A percentile compares a stretch with the other conserved stretches of the same genome.
These are phyloP conservation scores for Cepaea nemoralis DNA, from an alignment of 1,140 invertebrate species.

Conservation along the genomic window DNA sequence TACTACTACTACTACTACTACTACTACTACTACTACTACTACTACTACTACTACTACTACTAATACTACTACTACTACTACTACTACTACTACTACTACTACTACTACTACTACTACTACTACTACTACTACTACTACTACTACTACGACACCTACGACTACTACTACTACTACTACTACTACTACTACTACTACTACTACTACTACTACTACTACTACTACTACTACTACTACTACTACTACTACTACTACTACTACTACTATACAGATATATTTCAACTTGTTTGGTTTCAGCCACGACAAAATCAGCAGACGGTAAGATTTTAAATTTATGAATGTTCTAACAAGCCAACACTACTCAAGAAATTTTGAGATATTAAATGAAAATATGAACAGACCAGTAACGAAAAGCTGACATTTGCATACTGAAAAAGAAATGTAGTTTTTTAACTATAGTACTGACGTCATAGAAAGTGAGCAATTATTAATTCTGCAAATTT, in stretches of 20 bases:
- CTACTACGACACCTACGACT: slow-evolving; percentile 1
- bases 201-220: background rate
- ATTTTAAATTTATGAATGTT: slow-evolving; percentile 11
- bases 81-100: slow-evolving; percentile 43
- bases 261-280: background rate
- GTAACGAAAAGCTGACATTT: background rate
- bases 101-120: slow-evolving; percentile 45
- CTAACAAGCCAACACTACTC: background rate
- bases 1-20: background rate
- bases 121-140: slow-evolving; percentile 40
- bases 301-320: background rate
- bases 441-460: background rate
- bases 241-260: slow-evolving; percentile 76
- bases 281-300: background rate
- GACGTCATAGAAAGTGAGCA: background rate
- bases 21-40: background rate
- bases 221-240: background rate
- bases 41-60: slow-evolving; percentile 3
- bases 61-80: slow-evolving; percentile 30
- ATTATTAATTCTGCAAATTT: slow-evolving; percentile 4
- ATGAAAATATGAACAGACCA: background rate
- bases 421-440: background rate
- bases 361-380: background rate
- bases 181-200: slow-evolving; percentile 66
- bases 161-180: slow-evolving; percentile 1